Evolutionary conservation across 2,888 invertebrate genomes (phyloP), one percentile per base, ranked within the genome.

Genomic region (Standfussiana lucernea): DNA sequence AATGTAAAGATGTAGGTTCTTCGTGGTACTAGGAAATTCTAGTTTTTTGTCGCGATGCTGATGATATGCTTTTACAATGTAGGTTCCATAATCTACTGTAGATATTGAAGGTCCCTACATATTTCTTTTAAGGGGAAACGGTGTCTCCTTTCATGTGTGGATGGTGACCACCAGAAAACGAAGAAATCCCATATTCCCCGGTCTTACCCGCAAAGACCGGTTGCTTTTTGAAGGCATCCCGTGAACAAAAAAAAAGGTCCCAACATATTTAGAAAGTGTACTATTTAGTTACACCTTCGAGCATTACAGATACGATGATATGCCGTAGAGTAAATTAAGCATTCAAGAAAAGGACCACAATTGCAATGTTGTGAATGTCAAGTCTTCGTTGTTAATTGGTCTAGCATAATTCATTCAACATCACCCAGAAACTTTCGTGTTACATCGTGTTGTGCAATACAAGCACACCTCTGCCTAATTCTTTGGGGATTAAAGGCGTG

Each of bases 1-100:
- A 83, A 81, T 67, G 28, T 47, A 75, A 72, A 70, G 28, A 37
- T 32, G 35, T 32, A 15, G n/a, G 28, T 66, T 69, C 35, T 77
- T 72, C 15, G 18, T 10, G 7, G 13, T 56, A n/a, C 40, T 70
- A 35, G 24, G 28, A 69, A 67, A 64, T 50, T 45, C 37, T 8
- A 8, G 3, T 28, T 40, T 77, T 62, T 62, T 67, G 11, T 72
- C 0, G 7, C 42, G 3, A 18, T 28, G 28, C 40, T 65, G 47
- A 28, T 50, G 35, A 64, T 47, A 45, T 45, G 13, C 4, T 28
- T 47, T 37, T 64, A 7, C 1, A 61, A 24, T 32, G 28, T 61
- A 42, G 21, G 35, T 42, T 37, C 10, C 11, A 28, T 56, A 37
- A n/a, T 69, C 18, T 2, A 21, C n/a, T 37, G 65, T 21, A 35